phyloP scores from a whole-genome alignment of 2,888 invertebrate genomes.

The Erebia palarica region DNA sequence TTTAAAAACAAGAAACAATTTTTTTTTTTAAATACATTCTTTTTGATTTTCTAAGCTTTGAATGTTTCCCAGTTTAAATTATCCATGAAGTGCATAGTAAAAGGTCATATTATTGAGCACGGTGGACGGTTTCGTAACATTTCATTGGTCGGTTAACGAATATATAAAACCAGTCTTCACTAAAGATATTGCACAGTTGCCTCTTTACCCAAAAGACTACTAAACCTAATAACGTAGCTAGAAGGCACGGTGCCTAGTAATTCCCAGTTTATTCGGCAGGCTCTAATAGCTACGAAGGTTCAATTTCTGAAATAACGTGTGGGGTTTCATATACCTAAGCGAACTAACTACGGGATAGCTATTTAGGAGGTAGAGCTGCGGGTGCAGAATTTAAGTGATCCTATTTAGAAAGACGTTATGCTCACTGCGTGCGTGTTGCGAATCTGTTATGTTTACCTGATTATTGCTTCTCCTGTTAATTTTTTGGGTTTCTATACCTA shows the following conservation, averaged over 20 bases:
- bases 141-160: not conserved
- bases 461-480: slow-evolving; percentile 52
- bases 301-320: slow-evolving; percentile 74
- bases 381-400: slow-evolving; percentile 77
- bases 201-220: slow-evolving; percentile 33
- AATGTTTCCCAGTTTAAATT: not conserved
- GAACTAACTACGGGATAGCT: slow-evolving; percentile 66
- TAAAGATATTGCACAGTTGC: slow-evolving; percentile 14
- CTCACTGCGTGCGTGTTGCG: slow-evolving; percentile 63
- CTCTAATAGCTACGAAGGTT: slow-evolving; percentile 57
- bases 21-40: too few relatives aligned
- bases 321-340: slow-evolving; percentile 66
- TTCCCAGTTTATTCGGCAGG: slow-evolving; percentile 52
- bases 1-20: too few relatives aligned
- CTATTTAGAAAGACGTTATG: slow-evolving; percentile 62
- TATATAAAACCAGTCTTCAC: slow-evolving; percentile 3
- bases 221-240: slow-evolving; percentile 54
- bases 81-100: not conserved
- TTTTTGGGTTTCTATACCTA: not conserved
- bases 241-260: slow-evolving; percentile 50
- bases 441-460: slow-evolving; percentile 69
- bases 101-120: not conserved
- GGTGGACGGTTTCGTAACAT: not conserved
- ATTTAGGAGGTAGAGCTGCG: slow-evolving; percentile 70
- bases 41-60: too few relatives aligned